These are phyloP conservation scores for Diabrotica undecimpunctata DNA, from an alignment of 1,140 invertebrate genomes.

Conservation along the genomic window DNA sequence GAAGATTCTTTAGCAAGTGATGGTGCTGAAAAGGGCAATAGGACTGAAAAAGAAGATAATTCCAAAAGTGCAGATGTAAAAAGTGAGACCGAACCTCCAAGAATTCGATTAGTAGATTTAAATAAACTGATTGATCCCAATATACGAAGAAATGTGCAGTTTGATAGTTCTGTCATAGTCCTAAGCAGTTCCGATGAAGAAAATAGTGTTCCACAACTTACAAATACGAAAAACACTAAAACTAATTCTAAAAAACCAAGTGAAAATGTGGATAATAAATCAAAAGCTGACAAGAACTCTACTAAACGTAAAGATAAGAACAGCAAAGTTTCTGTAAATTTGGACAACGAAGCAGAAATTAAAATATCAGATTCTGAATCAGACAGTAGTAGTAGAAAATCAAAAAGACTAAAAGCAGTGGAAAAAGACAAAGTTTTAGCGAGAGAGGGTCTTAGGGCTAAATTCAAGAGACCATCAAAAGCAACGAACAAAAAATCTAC, in stretches of 20 bases:
- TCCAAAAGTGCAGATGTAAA: neutral
- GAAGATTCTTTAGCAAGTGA: no score
- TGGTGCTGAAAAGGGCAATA: no score
- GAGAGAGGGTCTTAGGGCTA: neutral
- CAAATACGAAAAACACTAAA: constrained; percentile 2
- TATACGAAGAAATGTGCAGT: constrained; percentile 27
- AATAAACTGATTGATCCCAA: constrained; percentile 37
- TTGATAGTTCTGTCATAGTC: constrained; percentile 34
- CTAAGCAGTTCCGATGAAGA: constrained; percentile 37
- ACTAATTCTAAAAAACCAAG: constrained; percentile 3
- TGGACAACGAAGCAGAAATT: constrained; percentile 14
- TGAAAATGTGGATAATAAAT: neutral
- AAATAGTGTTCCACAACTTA: neutral
- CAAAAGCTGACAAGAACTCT: neutral
- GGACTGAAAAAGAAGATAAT: neutral
- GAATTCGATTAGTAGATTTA: constrained; percentile 39
- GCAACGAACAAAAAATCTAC: constrained; percentile 1
- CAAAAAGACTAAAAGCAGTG: constrained; percentile 1
- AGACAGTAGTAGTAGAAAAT: constrained; percentile 9
- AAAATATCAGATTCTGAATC: constrained; percentile 11
- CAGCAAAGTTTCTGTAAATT: neutral
- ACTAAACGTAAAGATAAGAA: neutral
- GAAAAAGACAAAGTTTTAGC: neutral
- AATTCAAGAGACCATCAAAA: neutral
- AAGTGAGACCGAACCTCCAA: neutral